Conservation (phyloP, 2,888 invertebrate species). For the Archips xylosteana region DNA sequence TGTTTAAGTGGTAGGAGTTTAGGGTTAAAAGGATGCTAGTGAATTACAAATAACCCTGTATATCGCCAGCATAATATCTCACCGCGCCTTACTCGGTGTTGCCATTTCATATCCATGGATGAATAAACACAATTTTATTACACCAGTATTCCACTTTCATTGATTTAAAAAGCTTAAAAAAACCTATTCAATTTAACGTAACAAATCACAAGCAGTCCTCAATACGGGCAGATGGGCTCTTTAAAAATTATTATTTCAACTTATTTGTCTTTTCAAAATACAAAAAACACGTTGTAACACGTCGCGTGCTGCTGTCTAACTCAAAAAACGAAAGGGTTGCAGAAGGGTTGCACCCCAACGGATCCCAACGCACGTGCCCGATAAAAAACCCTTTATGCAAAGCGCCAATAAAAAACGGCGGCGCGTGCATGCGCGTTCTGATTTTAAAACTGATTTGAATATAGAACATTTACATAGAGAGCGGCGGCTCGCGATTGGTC, state of each 20-base stretch:
- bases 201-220: constrained; percentile 2
- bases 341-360: constrained; percentile 68
- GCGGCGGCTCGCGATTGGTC: constrained; percentile 68
- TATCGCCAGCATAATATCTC: neutral
- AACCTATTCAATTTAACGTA: constrained; percentile 4
- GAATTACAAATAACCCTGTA: too few species aligned
- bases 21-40: too few species aligned
- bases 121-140: neutral
- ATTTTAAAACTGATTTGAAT: constrained; percentile 85
- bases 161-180: constrained; percentile 4
- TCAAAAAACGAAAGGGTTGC: constrained; percentile 81
- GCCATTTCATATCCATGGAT: constrained; percentile 13
- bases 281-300: constrained; percentile 65
- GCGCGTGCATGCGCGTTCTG: constrained; percentile 82
- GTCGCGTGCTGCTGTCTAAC: constrained; percentile 70
- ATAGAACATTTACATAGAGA: constrained; percentile 79
- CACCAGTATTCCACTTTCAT: constrained; percentile 20
- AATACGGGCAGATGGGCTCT: constrained; percentile 18
- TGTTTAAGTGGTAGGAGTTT: too few species aligned
- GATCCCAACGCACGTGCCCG: constrained; percentile 54
- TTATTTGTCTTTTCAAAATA: constrained; percentile 38
- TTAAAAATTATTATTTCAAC: constrained; percentile 29
- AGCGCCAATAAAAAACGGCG: constrained; percentile 79
- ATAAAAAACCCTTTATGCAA: constrained; percentile 60
- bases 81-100: constrained; percentile 11